phyloP scores from a whole-genome alignment of 2,888 invertebrate species.

The Drosophila demipolita region DNA sequence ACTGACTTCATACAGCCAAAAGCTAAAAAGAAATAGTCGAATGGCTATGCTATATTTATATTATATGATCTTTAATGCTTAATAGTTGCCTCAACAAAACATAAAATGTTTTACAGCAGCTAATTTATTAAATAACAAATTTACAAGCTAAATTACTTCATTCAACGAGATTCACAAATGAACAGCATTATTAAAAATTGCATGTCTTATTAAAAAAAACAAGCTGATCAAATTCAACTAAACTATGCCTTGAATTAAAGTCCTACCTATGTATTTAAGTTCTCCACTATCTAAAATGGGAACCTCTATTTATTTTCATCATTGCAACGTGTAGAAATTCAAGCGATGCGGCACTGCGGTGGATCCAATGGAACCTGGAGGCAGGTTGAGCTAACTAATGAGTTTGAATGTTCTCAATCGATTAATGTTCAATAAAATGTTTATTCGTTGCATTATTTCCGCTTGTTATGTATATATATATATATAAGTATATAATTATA shows the following conservation, averaged over 20 bases:
- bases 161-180: background rate
- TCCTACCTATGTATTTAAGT: constrained; percentile 10
- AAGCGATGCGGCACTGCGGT: constrained; percentile 84
- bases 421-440: constrained; percentile 55
- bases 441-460: constrained; percentile 16
- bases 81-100: background rate
- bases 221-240: constrained; percentile 1
- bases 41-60: background rate
- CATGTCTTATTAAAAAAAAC: constrained; percentile 8
- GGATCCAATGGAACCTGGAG: constrained; percentile 83
- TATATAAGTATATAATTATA: constrained; percentile 3
- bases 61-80: background rate
- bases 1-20: background rate
- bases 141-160: background rate
- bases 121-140: background rate
- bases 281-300: constrained; percentile 51
- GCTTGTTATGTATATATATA: constrained; percentile 13
- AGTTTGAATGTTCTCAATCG: constrained; percentile 50
- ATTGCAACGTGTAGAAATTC: constrained; percentile 80
- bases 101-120: background rate
- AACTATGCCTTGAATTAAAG: background rate
- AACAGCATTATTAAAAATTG: background rate
- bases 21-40: background rate
- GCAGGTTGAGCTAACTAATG: constrained; percentile 82
- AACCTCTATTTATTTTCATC: constrained; percentile 65